Conservation (phyloP, 2,888 invertebrate species). For the Odontomyia ornata region DNA sequence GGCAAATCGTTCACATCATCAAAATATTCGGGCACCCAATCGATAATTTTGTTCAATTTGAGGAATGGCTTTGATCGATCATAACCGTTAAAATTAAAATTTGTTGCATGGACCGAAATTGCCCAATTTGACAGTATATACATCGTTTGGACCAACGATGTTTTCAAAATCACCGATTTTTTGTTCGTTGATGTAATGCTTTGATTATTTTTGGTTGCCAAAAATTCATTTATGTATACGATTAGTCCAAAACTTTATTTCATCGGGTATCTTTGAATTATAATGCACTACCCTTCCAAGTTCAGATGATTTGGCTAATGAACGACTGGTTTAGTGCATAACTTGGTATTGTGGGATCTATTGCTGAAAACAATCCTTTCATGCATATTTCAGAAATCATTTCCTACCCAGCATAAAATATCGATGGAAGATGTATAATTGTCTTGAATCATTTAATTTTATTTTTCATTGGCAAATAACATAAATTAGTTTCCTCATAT, state of each 20-base stretch:
- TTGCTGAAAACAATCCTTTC: constrained; percentile 78
- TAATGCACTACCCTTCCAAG: constrained; percentile 72
- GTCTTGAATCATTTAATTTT: too few species aligned
- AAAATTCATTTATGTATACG: constrained; percentile 68
- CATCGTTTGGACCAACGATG: constrained; percentile 64
- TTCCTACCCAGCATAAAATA: constrained; percentile 87
- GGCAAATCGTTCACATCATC: constrained; percentile 67
- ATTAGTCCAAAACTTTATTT: constrained; percentile 67
- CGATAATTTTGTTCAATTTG: constrained; percentile 84
- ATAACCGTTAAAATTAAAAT: constrained; percentile 72
- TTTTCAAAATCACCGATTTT: constrained; percentile 67
- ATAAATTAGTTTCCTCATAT: too few species aligned
- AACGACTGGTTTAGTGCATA: constrained; percentile 80
- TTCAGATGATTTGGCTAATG: constrained; percentile 66
- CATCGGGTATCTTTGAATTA: constrained; percentile 65
- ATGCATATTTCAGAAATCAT: constrained; percentile 87
- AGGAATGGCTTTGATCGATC: constrained; percentile 80
- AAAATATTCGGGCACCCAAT: constrained; percentile 76
- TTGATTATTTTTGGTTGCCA: constrained; percentile 67
- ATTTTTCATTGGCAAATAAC: too few species aligned
- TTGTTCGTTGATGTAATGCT: constrained; percentile 66
- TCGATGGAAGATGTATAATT: constrained; percentile 84
- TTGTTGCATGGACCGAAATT: constrained; percentile 67
- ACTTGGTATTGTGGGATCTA: constrained; percentile 76
- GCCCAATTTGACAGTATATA: constrained; percentile 66